These are phyloP conservation scores for Salvelinus namaycush DNA, from an alignment of 2,113 vertebrate species.

Conservation along the genomic window DNA sequence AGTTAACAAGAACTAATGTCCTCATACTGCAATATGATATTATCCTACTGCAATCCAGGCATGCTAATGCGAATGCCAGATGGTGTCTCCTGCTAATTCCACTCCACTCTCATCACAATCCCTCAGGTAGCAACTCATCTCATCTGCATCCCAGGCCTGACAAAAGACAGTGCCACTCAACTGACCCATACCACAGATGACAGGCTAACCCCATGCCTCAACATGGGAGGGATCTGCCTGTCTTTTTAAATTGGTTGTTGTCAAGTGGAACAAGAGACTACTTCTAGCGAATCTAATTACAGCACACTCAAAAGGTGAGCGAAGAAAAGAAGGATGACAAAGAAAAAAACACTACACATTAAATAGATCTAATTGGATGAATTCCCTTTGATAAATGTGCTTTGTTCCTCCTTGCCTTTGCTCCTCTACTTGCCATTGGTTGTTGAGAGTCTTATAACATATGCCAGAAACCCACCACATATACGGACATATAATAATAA, in stretches of 20 bases:
- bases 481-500: constrained; percentile 68
- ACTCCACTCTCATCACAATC: constrained; percentile 28
- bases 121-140: constrained; percentile 29
- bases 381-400: constrained; percentile 71
- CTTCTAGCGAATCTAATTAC: constrained; percentile 38
- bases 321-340: background rate
- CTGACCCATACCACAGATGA: constrained; percentile 35
- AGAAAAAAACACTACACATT: constrained; percentile 39
- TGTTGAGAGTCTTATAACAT: constrained; percentile 52
- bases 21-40: constrained; percentile 46
- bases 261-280: constrained; percentile 32
- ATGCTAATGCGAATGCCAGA: constrained; percentile 49
- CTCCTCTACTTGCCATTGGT: constrained; percentile 42
- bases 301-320: constrained; percentile 41
- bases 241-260: constrained; percentile 22
- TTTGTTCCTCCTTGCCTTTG: constrained; percentile 42
- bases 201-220: constrained; percentile 10
- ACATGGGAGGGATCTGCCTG: constrained; percentile 15
- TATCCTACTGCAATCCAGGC: constrained; percentile 39
- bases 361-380: constrained; percentile 56
- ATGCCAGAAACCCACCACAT: constrained; percentile 60
- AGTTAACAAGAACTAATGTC: constrained; percentile 51
- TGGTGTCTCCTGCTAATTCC: constrained; percentile 37
- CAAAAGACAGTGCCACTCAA: constrained; percentile 15
- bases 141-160: constrained; percentile 29